Base-by-base conservation (phyloP, 2,888 invertebrate genomes). In the Lasioglossum malachurum region DNA sequence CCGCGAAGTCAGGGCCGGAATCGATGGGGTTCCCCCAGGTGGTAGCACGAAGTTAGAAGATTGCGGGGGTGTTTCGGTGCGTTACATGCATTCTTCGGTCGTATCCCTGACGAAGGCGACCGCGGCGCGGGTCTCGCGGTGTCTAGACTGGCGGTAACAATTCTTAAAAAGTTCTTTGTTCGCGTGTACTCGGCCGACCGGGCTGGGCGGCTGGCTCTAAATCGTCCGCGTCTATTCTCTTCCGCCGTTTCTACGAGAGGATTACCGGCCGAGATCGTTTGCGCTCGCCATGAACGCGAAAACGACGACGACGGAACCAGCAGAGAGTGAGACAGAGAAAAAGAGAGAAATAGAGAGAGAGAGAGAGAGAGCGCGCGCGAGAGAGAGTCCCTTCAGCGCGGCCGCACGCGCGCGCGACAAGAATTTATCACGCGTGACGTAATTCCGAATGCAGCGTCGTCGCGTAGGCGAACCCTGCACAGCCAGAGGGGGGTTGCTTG, bases 371-470 rank as follows among this genome's bases (percentile, higher is more conserved):
- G 73, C 73, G 49, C 78, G 84, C 83, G 77, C 83, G 89, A 92
- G 53, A 53, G 53, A 53, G 53, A 76, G 80, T 77, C 78, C 77
- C 84, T 80, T 80, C 60, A 60, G 81, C 81, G 74, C 83, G 77
- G 31, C 44, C 46, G 64, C 64, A 64, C 49, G 73, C 73, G 49
- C 78, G 84, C 83, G 77, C 83, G 89, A 92, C 88, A 86, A 88
- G 83, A 87, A 86, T 92, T 93, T 91, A 91, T 91, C 90, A 92
- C 91, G 91, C 92, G 91, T 92, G 89, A 93, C 86, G 90, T 92
- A 92, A 89, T 90, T 92, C 89, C 92, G 91, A 91, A 93, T 90
- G 90, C 89, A 82, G 80, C 76, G 76, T 69, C 76, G 76, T 69
- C 87, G 82, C 83, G 80, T 82, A 75, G 82, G 78, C 73, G 81